Conservation (phyloP, 2,797 vertebrate species). For the Gymnoscopelus microlampas region DNA sequence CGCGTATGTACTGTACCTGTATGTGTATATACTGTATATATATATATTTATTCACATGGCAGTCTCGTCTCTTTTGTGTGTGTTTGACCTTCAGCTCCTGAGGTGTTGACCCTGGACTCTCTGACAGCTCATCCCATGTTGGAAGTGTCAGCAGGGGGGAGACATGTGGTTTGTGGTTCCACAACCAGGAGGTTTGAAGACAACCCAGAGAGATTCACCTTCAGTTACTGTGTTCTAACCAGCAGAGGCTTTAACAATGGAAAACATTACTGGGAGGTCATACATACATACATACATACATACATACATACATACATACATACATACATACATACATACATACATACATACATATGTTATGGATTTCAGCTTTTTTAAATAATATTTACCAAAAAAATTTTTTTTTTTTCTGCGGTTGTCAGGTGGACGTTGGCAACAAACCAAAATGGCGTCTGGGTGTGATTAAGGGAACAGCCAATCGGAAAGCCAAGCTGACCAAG, state of each 20-base stretch:
- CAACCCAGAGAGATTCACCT: slow-evolving; percentile 84
- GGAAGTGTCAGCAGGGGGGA: slow-evolving; percentile 78
- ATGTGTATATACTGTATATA: no score
- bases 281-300: no score
- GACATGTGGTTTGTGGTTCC: slow-evolving; percentile 82
- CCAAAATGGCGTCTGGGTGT: slow-evolving; percentile 85
- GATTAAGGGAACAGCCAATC: slow-evolving; percentile 81
- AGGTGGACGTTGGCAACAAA: slow-evolving; percentile 83
- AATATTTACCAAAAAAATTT: no score
- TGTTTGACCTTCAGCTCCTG: slow-evolving; percentile 71
- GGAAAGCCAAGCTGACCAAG: slow-evolving; percentile 85
- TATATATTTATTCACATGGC: no score
- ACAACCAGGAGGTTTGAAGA: slow-evolving; percentile 75
- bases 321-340: no score
- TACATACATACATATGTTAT: no score
- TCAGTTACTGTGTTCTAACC: slow-evolving; percentile 84
- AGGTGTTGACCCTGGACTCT: slow-evolving; percentile 82
- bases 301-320: no score
- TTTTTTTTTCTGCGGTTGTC: not conserved
- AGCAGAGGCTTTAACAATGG: slow-evolving; percentile 85
- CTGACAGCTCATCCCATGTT: slow-evolving; percentile 84
- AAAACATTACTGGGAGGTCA: slow-evolving; percentile 87
- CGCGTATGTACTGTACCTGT: no score
- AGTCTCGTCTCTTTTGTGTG: not conserved
- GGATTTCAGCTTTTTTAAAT: no score